Conservation (phyloP, 2,888 invertebrate genomes). For the Drosophila tripunctata region DNA sequence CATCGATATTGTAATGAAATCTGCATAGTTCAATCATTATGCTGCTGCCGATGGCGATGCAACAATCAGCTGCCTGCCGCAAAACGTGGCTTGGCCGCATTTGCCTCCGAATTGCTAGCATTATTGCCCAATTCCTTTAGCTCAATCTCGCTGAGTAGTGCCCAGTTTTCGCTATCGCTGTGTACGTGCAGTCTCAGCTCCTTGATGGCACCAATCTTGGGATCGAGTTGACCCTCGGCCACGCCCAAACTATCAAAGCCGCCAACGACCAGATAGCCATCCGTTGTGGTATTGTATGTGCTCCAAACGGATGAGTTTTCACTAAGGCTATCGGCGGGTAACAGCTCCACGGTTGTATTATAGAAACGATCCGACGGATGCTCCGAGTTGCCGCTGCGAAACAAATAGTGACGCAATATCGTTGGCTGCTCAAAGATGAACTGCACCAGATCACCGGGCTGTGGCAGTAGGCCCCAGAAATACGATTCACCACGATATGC, state of each 20-base stretch:
- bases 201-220: slow-evolving; percentile 88
- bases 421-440: slow-evolving; percentile 91
- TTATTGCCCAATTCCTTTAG: slow-evolving; percentile 86
- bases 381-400: slow-evolving; percentile 95
- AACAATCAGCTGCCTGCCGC: slow-evolving; percentile 73
- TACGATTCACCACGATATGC: slow-evolving; percentile 95
- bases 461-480: slow-evolving; percentile 96
- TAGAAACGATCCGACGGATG: slow-evolving; percentile 95
- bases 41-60: slow-evolving; percentile 58
- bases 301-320: slow-evolving; percentile 85
- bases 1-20: neutral
- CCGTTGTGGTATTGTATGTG: slow-evolving; percentile 87
- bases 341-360: slow-evolving; percentile 93
- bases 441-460: slow-evolving; percentile 91
- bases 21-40: slow-evolving; percentile 10
- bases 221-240: slow-evolving; percentile 89
- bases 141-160: slow-evolving; percentile 91
- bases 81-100: slow-evolving; percentile 62
- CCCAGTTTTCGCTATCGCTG: slow-evolving; percentile 94
- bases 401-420: slow-evolving; percentile 87
- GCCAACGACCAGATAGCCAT: slow-evolving; percentile 89
- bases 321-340: slow-evolving; percentile 86
- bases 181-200: slow-evolving; percentile 91
- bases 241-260: slow-evolving; percentile 92
- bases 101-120: slow-evolving; percentile 49